phyloP scores from a whole-genome alignment of 2,888 invertebrate genomes.

The Lordiphosa fenestrarum region DNA sequence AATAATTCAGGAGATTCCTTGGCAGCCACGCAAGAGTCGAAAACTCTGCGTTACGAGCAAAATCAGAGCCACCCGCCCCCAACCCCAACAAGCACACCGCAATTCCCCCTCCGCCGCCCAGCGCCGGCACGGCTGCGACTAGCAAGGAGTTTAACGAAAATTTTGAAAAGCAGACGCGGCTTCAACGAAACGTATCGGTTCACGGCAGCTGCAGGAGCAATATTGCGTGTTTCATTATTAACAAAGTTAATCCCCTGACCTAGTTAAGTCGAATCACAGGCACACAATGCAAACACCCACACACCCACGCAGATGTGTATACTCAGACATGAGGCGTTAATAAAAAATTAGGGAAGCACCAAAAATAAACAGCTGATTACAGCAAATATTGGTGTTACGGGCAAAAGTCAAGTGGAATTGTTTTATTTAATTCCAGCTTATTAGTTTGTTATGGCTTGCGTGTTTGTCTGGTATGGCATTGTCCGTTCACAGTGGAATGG shows the following conservation, averaged over 20 bases:
- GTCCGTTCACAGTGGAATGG: not conserved
- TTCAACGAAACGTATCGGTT: constrained; percentile 41
- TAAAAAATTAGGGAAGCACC: constrained; percentile 44
- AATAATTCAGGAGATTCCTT: constrained; percentile 66
- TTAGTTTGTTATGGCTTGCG: constrained; percentile 10
- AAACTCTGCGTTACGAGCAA: constrained; percentile 44
- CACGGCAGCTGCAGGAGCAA: constrained; percentile 49
- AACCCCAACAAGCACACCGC: not conserved
- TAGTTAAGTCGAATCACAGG: constrained; percentile 48
- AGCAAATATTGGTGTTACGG: constrained; percentile 31
- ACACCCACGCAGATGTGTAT: constrained; percentile 24
- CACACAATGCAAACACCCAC: no score
- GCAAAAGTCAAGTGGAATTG: constrained; percentile 39
- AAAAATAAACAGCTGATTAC: constrained; percentile 49
- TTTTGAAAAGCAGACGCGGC: constrained; percentile 50
- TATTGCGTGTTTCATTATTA: constrained; percentile 67
- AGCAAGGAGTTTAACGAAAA: constrained; percentile 40
- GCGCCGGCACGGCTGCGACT: constrained; percentile 9
- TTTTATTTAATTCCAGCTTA: constrained; percentile 41
- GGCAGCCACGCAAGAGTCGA: constrained; percentile 35
- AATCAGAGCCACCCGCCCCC: constrained; percentile 44
- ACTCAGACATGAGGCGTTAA: constrained; percentile 38
- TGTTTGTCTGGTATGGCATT: not conserved
- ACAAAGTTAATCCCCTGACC: constrained; percentile 69
- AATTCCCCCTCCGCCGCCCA: not conserved